Conservation (phyloP, 1,140 invertebrate species). For the Leptestheria dahalacensis region DNA sequence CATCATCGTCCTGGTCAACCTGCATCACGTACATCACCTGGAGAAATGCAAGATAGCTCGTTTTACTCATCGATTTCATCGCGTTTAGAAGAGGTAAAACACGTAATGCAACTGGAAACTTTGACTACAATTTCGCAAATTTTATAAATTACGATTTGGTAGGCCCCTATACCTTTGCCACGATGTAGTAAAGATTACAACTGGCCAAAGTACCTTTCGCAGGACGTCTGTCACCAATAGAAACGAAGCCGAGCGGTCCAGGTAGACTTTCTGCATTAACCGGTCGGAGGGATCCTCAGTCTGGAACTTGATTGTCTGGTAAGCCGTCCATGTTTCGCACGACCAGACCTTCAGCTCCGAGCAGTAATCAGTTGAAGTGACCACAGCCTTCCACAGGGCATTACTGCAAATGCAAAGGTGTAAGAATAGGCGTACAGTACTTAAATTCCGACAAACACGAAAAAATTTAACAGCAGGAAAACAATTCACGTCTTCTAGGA, state of each 20-base stretch:
- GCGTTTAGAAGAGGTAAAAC: too few relatives aligned
- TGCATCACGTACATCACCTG: conserved; percentile 20
- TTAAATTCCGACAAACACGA: too few relatives aligned
- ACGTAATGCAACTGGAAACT: too few relatives aligned
- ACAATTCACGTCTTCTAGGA: too few relatives aligned
- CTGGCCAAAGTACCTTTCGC: conserved; percentile 31
- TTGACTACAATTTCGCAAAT: too few relatives aligned
- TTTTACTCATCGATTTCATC: too few relatives aligned
- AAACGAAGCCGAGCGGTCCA: conserved; percentile 67
- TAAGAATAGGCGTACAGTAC: too few relatives aligned
- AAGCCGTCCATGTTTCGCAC: conserved; percentile 79
- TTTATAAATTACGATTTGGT: too few relatives aligned
- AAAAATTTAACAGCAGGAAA: too few relatives aligned
- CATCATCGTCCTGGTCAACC: conserved; percentile 19
- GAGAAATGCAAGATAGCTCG: conserved; percentile 3
- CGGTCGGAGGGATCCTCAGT: conserved; percentile 3
- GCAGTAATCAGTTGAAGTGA: conserved; percentile 79
- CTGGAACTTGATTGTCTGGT: conserved; percentile 65
- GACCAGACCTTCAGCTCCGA: conserved; percentile 85
- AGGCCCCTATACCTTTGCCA: too few relatives aligned
- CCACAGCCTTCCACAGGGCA: conserved; percentile 85
- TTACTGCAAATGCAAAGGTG: conserved; percentile 41
- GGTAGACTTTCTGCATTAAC: conserved; percentile 47
- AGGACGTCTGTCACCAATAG: conserved; percentile 70
- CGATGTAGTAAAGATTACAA: too few relatives aligned